Evolutionary conservation across 2,797 vertebrate species (phyloP).

Genomic region (Microctenopoma stevenorrisi): DNA sequence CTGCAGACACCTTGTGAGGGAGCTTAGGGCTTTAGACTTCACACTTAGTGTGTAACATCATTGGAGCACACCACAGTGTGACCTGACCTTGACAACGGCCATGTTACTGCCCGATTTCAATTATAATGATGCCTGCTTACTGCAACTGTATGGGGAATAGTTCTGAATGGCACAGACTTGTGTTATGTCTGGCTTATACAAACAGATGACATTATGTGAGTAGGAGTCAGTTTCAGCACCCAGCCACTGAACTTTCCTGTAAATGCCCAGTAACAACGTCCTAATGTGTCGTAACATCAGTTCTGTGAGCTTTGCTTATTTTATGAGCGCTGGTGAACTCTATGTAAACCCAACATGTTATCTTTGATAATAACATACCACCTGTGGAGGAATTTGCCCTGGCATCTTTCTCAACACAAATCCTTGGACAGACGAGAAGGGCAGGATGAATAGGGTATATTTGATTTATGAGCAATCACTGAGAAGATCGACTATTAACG

Average conservation of each 20-base stretch:
- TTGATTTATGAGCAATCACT: slow-evolving; percentile 52
- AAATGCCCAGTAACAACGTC: slow-evolving; percentile 38
- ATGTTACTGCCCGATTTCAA: slow-evolving; percentile 47
- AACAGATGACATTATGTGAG: slow-evolving; percentile 8
- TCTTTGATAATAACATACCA: slow-evolving; percentile 57
- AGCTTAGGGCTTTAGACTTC: slow-evolving; percentile 68
- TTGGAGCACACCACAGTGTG: slow-evolving; percentile 39
- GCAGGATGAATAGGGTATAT: slow-evolving; percentile 38
- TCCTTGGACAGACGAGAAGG: slow-evolving; percentile 41
- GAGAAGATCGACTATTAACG: slow-evolving; percentile 56
- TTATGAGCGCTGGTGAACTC: slow-evolving; percentile 46
- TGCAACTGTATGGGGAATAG: slow-evolving; percentile 23
- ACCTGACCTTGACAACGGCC: slow-evolving; percentile 70
- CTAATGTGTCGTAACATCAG: slow-evolving; percentile 27
- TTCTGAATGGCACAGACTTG: background rate
- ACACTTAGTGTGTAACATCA: slow-evolving; percentile 71
- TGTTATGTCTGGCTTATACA: slow-evolving; percentile 4
- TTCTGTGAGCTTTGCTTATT: slow-evolving; percentile 40
- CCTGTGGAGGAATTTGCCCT: slow-evolving; percentile 66
- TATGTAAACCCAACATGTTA: slow-evolving; percentile 52
- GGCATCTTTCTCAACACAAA: slow-evolving; percentile 54
- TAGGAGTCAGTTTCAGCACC: slow-evolving; percentile 31
- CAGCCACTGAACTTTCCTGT: slow-evolving; percentile 10
- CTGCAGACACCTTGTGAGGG: slow-evolving; percentile 71
- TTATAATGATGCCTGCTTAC: slow-evolving; percentile 39